phyloP scores from a whole-genome alignment of 2,888 invertebrate genomes.

The Sinhomidia bicolor region DNA sequence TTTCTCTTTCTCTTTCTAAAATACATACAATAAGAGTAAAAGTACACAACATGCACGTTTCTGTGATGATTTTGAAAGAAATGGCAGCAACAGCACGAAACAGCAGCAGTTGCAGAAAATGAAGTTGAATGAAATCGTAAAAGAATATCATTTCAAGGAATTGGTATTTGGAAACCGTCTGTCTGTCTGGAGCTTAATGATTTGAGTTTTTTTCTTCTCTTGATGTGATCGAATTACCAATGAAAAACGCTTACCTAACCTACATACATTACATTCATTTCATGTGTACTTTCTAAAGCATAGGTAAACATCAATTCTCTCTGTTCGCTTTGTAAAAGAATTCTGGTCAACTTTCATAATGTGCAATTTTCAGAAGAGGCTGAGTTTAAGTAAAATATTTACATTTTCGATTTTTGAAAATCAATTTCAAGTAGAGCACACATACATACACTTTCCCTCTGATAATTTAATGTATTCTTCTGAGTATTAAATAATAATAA shows the following conservation, averaged over 20 bases:
- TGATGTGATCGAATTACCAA: conserved; percentile 10
- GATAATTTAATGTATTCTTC: conserved; percentile 12
- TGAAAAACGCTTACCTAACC: not conserved
- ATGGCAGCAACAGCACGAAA: not conserved
- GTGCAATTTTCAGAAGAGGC: not conserved
- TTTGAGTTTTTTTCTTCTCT: conserved; percentile 1
- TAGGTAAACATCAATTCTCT: conserved; percentile 29
- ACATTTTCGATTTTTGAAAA: not conserved
- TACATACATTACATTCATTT: not conserved
- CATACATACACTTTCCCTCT: no score
- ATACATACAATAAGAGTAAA: no score
- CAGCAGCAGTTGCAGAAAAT: conserved; percentile 10
- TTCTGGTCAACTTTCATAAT: not conserved
- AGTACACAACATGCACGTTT: not conserved
- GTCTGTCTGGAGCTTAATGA: conserved; percentile 16
- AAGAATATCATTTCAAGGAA: not conserved
- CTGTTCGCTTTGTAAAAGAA: no score
- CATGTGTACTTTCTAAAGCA: not conserved
- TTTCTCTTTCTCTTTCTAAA: no score
- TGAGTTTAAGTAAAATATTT: conserved; percentile 12
- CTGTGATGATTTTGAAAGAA: not conserved
- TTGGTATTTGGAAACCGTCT: not conserved
- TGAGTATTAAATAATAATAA: conserved; percentile 30
- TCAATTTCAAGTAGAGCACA: not conserved
- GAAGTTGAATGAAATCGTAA: conserved; percentile 21